Evolutionary conservation across 2,888 invertebrate genomes (phyloP), one percentile per base, ranked within the genome.

Genomic region (Drosophila affinis): DNA sequence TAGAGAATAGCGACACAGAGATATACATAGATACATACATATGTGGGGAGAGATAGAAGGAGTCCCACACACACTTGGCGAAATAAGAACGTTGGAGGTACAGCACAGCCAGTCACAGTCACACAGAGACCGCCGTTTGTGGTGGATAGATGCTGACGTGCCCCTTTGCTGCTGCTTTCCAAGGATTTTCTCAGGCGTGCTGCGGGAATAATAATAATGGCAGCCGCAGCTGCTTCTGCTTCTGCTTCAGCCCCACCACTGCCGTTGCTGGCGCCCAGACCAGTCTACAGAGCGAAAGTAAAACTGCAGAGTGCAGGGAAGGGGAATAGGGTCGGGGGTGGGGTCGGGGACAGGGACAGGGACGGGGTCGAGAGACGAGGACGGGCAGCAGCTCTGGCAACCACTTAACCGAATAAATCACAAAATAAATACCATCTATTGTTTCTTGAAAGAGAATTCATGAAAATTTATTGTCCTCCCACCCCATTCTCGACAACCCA

Each of bases 391-490:
- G 53, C 39, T 64, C 62, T 56, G 69, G 67, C 71, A 77, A 76
- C 77, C 79, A 80, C 79, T 83, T 80, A 81, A 76, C 85, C 79
- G 81, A 78, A 85, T 85, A 81, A 81, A 85, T 85, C 85, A 85
- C 81, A 79, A 77, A 79, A 82, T 86, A 82, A 82, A 86, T 86
- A 82, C 86, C 80, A 82, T 86, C 86, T 79, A 83, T 82, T 85
- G 82, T 82, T 82, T 82, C 73, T 72, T 70, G 70, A 68, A 77
- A 63, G 61, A 75, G 79, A 82, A 82, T 77, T 79, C 86, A 77
- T 79, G 78, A 82, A 79, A 85, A 82, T 86, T 79, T 85, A 82
- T 84, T 70, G 72, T 61, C 69, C 75, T 75, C 63, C 71, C 62
- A 47, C 61, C 61, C 54, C 9, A 29, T 29, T 9, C 9, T 29